Conservation (phyloP, 92 coral and sea anemone genomes). For the Actinernus sp. region DNA sequence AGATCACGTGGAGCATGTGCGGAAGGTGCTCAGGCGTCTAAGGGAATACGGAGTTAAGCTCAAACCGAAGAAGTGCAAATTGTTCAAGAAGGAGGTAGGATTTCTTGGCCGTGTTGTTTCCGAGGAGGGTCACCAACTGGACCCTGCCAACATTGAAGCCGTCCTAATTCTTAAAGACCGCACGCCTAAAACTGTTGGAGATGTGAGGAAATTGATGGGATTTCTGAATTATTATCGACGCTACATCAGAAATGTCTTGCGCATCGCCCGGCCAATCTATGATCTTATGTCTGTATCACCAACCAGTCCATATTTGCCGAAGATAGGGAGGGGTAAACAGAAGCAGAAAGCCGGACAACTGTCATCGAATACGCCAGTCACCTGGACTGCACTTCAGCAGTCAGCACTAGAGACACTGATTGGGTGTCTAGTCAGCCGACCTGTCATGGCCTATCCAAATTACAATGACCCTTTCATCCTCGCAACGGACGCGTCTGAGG, state of each 20-base stretch:
- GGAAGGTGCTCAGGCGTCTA: slow-evolving; percentile 42
- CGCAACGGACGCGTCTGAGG: too few species aligned
- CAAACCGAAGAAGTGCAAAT: slow-evolving; percentile 49
- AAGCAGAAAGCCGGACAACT: too few species aligned
- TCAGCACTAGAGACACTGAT: slow-evolving; percentile 2
- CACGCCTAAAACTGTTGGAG: slow-evolving; percentile 62
- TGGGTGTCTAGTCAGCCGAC: too few species aligned
- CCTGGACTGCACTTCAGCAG: slow-evolving; percentile 2
- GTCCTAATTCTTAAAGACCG: slow-evolving; percentile 43
- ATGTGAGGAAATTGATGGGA: slow-evolving; percentile 61
- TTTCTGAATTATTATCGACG: slow-evolving; percentile 61
- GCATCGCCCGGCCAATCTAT: slow-evolving; percentile 44
- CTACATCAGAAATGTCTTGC: slow-evolving; percentile 45
- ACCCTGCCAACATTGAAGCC: slow-evolving; percentile 47
- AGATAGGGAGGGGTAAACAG: too few species aligned
- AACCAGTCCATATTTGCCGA: too few species aligned
- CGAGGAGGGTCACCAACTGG: slow-evolving; percentile 39
- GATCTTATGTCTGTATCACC: slow-evolving; percentile 31
- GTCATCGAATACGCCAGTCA: too few species aligned
- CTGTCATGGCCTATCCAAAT: too few species aligned
- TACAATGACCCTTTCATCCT: too few species aligned
- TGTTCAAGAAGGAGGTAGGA: slow-evolving; percentile 50
- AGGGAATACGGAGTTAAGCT: slow-evolving; percentile 56
- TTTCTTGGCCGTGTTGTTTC: slow-evolving; percentile 64
- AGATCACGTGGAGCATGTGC: slow-evolving; percentile 43